phyloP scores from a whole-genome alignment of 2,888 invertebrate genomes.

The Melitaea athalia region DNA sequence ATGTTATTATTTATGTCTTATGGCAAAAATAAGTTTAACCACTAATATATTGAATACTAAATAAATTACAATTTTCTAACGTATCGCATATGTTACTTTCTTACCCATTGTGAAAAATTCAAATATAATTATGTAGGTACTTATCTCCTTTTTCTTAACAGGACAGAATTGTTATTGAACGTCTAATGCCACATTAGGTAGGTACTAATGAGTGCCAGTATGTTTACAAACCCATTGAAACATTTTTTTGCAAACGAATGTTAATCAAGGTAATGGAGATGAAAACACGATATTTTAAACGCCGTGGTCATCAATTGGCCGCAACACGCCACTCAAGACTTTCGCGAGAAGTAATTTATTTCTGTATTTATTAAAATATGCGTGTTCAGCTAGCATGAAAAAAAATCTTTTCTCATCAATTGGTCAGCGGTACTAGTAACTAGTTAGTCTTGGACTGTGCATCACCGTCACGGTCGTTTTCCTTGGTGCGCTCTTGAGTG shows the following conservation, averaged over 20 bases:
- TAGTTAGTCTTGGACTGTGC: conserved; percentile 65
- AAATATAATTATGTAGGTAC: too few relatives aligned
- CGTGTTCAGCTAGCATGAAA: conserved; percentile 78
- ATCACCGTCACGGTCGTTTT: conserved; percentile 63
- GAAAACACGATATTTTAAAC: conserved; percentile 68
- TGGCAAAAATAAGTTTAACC: too few relatives aligned
- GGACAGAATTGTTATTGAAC: neutral
- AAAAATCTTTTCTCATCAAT: conserved; percentile 73
- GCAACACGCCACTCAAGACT: conserved; percentile 63
- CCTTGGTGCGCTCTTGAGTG: conserved; percentile 40
- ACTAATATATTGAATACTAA: too few relatives aligned
- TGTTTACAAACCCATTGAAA: neutral
- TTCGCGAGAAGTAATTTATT: conserved; percentile 77
- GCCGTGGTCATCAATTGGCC: conserved; percentile 53
- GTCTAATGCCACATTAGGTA: neutral
- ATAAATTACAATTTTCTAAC: too few relatives aligned
- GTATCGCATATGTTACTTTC: too few relatives aligned
- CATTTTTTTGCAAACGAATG: conserved; percentile 40
- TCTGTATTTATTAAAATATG: conserved; percentile 76
- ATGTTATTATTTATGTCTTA: too few relatives aligned
- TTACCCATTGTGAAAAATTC: too few relatives aligned
- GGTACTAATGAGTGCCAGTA: neutral
- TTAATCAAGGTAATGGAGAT: conserved; percentile 55
- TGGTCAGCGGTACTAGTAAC: conserved; percentile 41
- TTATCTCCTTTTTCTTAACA: neutral